Conservation (phyloP, 1,140 invertebrate species). For the Anastrepha obliqua region DNA sequence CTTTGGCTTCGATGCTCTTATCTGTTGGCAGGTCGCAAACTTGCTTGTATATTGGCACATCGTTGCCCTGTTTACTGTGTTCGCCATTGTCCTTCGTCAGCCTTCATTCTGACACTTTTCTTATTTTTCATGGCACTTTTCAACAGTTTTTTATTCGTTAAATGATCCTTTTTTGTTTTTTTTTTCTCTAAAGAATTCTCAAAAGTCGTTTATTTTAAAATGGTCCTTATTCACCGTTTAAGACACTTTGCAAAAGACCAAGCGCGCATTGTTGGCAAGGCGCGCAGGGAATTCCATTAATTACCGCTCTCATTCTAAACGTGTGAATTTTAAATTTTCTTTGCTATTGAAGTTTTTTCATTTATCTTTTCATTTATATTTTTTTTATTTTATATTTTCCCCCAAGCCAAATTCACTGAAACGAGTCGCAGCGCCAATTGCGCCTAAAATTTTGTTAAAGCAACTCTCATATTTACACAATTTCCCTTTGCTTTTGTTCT, state of each 20-base stretch:
- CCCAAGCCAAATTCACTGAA: too few relatives aligned
- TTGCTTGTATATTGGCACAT: background rate
- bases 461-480: background rate
- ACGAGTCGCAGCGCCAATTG: too few relatives aligned
- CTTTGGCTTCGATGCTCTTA: constrained; percentile 12
- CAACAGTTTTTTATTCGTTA: background rate
- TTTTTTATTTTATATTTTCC: background rate
- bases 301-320: background rate
- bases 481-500: background rate
- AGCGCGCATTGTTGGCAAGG: background rate
- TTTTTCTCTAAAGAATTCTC: background rate
- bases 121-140: constrained; percentile 2
- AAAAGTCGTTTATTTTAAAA: constrained; percentile 39
- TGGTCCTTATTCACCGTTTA: constrained; percentile 41
- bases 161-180: background rate
- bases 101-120: background rate
- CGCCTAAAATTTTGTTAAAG: background rate
- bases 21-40: constrained; percentile 3
- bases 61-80: background rate
- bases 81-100: constrained; percentile 7
- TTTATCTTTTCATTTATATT: background rate
- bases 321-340: constrained; percentile 18
- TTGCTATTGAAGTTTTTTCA: constrained; percentile 11
- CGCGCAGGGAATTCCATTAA: constrained; percentile 21
- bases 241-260: background rate